A percentile compares a stretch with the other conserved stretches of the same genome.
These are phyloP conservation scores for Papilio polytes DNA, from an alignment of 1,140 invertebrate genomes.

Conservation along the genomic window DNA sequence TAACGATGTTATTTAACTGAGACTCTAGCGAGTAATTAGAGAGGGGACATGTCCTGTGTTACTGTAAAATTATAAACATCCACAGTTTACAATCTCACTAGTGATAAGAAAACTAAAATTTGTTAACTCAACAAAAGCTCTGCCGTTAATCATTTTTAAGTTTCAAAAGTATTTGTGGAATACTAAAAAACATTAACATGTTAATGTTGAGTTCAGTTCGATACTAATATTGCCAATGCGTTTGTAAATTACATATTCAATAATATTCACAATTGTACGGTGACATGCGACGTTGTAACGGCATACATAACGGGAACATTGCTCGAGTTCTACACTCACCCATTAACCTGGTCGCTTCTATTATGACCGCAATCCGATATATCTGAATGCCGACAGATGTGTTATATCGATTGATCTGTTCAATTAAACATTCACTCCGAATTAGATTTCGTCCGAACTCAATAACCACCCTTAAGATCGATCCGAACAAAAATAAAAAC, in stretches of 20 bases:
- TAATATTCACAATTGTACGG: neutral
- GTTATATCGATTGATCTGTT: neutral
- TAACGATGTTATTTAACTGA: slow-evolving; percentile 20
- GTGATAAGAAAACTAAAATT: neutral
- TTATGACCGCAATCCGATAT: slow-evolving; percentile 34
- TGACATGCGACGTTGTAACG: slow-evolving; percentile 28
- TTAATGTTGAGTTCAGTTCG: too few relatives aligned
- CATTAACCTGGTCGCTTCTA: slow-evolving; percentile 35
- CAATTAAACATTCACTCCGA: neutral
- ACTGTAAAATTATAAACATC: neutral
- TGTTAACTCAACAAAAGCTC: neutral
- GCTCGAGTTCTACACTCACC: slow-evolving; percentile 39
- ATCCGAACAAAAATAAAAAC: neutral
- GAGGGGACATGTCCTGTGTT: slow-evolving; percentile 34
- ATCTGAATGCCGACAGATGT: neutral
- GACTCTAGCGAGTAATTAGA: slow-evolving; percentile 31
- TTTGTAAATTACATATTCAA: neutral
- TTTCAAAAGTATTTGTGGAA: too few relatives aligned
- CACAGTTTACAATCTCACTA: neutral
- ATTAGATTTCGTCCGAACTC: neutral
- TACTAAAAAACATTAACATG: too few relatives aligned
- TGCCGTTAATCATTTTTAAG: neutral
- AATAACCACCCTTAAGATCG: neutral
- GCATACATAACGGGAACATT: slow-evolving; percentile 34
- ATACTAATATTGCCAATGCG: too few relatives aligned